A percentile compares a stretch with the other conserved stretches of the same genome.
Evolutionary conservation across 2,113 vertebrate genomes (phyloP).

Genomic region (Odocoileus virginianus): DNA sequence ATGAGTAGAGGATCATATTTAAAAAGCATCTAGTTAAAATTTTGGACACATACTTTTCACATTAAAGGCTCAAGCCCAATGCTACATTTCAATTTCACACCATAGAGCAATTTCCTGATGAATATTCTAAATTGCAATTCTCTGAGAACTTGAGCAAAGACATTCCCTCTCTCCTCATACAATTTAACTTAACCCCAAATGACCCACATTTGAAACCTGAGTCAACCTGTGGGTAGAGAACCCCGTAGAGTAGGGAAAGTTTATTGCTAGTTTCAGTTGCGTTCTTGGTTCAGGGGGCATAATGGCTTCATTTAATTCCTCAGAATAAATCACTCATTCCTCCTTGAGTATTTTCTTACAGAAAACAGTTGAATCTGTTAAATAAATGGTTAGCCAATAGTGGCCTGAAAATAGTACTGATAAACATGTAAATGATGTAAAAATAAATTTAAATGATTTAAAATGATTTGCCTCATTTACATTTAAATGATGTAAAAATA

Average conservation of each 20-base stretch:
- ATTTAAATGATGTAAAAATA: not conserved
- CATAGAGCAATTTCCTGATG: not conserved
- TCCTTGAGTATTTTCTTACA: not conserved
- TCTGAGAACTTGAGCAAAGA: not conserved
- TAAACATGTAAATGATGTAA: not conserved
- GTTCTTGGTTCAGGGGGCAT: not conserved
- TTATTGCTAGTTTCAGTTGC: not conserved
- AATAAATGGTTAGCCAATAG: not conserved
- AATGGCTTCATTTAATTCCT: not conserved
- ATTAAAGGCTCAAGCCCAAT: not conserved
- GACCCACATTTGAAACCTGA: not conserved
- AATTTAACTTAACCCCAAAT: not conserved
- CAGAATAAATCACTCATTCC: not conserved
- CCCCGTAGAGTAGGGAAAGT: not conserved
- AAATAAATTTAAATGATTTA: not conserved
- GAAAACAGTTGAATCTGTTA: not conserved
- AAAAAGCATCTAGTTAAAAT: not conserved
- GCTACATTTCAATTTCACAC: conserved; percentile 30
- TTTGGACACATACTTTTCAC: conserved; percentile 17
- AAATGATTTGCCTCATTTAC: not conserved
- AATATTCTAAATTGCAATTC: not conserved
- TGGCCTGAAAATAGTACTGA: not conserved
- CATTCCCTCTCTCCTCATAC: too few relatives aligned
- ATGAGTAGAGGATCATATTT: not conserved
- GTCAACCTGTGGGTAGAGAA: not conserved